Evolutionary conservation across 1,140 invertebrate genomes (phyloP).

Genomic region (Neoseiulus cucumeris): DNA sequence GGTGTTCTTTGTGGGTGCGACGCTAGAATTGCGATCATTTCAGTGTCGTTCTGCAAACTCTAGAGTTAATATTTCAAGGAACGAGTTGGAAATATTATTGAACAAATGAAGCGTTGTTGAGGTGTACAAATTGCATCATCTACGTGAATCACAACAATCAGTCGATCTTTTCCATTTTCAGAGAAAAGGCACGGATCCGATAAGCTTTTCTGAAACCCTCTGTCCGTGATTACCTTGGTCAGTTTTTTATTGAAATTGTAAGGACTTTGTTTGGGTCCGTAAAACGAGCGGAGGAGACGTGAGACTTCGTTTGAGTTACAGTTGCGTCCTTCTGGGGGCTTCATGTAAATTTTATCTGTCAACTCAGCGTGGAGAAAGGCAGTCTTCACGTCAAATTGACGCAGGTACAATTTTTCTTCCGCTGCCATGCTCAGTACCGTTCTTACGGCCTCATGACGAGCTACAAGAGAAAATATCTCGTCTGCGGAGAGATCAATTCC

Average conservation of each 20-base stretch:
- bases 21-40: no score
- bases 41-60: no score
- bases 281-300: not conserved
- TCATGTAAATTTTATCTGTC: not conserved
- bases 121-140: not conserved
- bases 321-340: not conserved
- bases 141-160: not conserved
- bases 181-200: not conserved
- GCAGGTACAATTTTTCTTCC: not conserved
- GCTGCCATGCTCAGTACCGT: not conserved
- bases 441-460: not conserved
- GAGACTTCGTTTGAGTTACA: not conserved
- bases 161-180: not conserved
- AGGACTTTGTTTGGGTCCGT: not conserved
- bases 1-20: no score
- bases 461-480: not conserved
- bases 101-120: no score
- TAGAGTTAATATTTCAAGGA: no score
- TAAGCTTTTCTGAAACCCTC: not conserved
- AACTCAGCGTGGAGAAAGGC: not conserved
- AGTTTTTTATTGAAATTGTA: not conserved
- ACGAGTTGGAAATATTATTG: no score
- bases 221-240: not conserved
- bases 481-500: not conserved
- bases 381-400: not conserved